Evolutionary conservation across 2,797 vertebrate genomes (phyloP).

Genomic region (Gymnopithys bicolor): DNA sequence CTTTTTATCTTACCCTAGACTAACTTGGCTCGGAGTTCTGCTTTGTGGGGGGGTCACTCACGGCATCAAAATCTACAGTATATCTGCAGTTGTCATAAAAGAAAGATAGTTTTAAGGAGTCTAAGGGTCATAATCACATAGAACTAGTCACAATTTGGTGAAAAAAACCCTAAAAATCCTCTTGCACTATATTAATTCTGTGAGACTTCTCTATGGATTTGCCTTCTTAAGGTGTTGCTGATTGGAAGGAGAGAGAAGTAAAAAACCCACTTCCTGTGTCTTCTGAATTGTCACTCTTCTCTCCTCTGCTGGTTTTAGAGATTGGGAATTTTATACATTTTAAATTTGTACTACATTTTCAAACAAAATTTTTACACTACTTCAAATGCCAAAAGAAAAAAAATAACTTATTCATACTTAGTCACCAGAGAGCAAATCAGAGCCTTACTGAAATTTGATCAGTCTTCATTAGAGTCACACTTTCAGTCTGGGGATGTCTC

Average conservation of each 20-base stretch:
- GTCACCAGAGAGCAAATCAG: neutral
- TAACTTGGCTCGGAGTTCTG: too few species aligned
- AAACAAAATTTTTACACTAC: neutral
- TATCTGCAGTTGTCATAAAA: neutral
- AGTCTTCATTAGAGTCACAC: neutral
- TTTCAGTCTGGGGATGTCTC: neutral
- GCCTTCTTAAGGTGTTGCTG: neutral
- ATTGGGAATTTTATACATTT: neutral
- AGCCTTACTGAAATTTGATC: neutral
- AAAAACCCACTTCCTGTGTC: neutral
- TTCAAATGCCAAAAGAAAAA: neutral
- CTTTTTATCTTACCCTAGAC: too few species aligned
- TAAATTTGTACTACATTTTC: neutral
- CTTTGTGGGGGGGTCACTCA: too few species aligned
- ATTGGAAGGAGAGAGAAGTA: neutral
- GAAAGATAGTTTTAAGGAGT: slow-evolving; percentile 6
- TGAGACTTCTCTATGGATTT: neutral
- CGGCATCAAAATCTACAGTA: neutral
- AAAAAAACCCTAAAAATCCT: neutral
- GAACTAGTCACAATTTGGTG: neutral
- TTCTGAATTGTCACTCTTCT: neutral
- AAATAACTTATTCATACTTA: neutral
- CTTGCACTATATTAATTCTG: neutral
- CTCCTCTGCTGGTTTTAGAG: neutral
- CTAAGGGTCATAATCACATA: slow-evolving; percentile 4